phyloP scores from a whole-genome alignment of 2,113 vertebrate species.

The Sapajus apella region DNA sequence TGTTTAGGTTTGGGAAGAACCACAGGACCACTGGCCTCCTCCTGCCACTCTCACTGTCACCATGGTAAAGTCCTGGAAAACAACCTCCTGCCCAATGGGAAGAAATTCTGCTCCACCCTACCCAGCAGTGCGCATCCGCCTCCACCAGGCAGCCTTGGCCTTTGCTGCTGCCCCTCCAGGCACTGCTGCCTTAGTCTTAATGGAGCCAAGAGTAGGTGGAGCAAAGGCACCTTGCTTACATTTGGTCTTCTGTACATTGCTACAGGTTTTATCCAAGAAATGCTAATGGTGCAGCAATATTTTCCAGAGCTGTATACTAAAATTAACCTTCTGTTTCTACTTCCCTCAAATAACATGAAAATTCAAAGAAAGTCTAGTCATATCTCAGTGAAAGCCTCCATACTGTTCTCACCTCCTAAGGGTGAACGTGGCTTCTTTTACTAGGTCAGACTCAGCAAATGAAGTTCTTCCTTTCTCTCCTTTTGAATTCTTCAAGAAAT shows the following conservation, averaged over 20 bases:
- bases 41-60: background rate
- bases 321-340: background rate
- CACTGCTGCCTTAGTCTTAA: background rate
- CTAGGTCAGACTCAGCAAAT: background rate
- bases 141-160: background rate
- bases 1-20: background rate
- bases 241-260: background rate
- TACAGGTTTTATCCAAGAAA: background rate
- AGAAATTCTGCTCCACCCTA: no score
- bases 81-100: no score
- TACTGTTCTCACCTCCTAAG: background rate
- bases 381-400: background rate
- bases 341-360: background rate
- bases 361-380: background rate
- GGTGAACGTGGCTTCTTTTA: background rate
- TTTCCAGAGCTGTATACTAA: background rate
- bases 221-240: rapidly evolving
- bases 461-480: background rate
- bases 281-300: background rate
- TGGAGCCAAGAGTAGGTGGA: rapidly evolving
- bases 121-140: rapidly evolving
- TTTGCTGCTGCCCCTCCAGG: background rate
- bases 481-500: background rate
- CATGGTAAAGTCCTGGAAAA: background rate
- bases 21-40: background rate